These are phyloP conservation scores for Aphyosemion australe DNA, from an alignment of 2,113 vertebrate species.

Conservation along the genomic window DNA sequence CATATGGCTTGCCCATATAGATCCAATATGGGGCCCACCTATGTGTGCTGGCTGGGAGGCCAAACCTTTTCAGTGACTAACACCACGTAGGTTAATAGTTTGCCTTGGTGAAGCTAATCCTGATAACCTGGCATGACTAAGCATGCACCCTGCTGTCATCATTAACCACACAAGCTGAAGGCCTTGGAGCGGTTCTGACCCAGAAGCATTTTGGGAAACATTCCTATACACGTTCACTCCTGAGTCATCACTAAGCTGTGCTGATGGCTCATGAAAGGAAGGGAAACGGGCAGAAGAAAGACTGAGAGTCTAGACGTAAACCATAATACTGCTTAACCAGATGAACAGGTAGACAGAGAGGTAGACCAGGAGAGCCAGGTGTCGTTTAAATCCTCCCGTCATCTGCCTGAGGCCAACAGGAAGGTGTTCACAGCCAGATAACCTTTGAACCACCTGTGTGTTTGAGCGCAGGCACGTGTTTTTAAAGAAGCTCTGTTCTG, in stretches of 20 bases:
- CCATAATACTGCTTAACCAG: slow-evolving; percentile 14
- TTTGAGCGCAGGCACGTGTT: background rate
- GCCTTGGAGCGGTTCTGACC: slow-evolving; percentile 1
- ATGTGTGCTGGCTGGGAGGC: no score
- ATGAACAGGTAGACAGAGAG: slow-evolving; percentile 22
- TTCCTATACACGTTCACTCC: background rate
- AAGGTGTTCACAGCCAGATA: slow-evolving; percentile 60
- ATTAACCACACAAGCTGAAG: slow-evolving; percentile 19
- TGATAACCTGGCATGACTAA: slow-evolving; percentile 32
- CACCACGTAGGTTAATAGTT: no score
- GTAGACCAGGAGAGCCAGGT: slow-evolving; percentile 42
- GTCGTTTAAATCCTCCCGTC: slow-evolving; percentile 35
- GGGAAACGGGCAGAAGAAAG: background rate
- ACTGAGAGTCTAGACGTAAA: slow-evolving; percentile 21
- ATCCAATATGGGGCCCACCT: no score
- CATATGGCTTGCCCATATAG: no score
- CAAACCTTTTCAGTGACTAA: no score
- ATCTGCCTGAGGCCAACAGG: slow-evolving; percentile 46
- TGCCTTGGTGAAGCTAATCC: background rate
- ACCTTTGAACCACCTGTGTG: slow-evolving; percentile 17
- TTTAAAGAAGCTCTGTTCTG: slow-evolving; percentile 7
- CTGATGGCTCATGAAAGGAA: slow-evolving; percentile 21
- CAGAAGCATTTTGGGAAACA: background rate
- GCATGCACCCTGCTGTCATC: slow-evolving; percentile 12
- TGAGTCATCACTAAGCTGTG: slow-evolving; percentile 18